A percentile compares a stretch with the other conserved stretches of the same genome.
Conservation (phyloP, 2,888 invertebrate species). For the Trypoxylon attenuatum region DNA sequence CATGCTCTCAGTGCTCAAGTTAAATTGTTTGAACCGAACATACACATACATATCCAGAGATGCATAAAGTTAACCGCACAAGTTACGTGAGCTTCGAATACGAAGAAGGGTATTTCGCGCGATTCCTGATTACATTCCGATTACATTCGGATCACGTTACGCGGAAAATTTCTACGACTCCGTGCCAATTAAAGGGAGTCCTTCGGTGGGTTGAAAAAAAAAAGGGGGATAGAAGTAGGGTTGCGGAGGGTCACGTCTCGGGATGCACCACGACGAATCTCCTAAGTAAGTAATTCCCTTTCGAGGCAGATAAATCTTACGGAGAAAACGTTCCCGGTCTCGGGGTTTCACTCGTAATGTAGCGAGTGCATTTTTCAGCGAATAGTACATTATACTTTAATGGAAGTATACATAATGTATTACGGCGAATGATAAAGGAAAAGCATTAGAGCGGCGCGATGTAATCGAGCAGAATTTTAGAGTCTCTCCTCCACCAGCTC, state of each 20-base stretch:
- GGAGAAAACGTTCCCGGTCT: conserved; percentile 15
- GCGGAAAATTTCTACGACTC: conserved; percentile 3
- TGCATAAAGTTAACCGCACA: conserved; percentile 22
- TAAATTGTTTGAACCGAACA: conserved; percentile 36
- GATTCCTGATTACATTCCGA: conserved; percentile 22
- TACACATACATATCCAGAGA: too few relatives aligned
- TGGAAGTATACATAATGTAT: conserved; percentile 50
- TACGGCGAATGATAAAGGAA: conserved; percentile 42
- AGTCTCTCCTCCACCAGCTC: conserved; percentile 10
- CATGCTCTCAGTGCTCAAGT: conserved; percentile 24
- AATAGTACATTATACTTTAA: conserved; percentile 41
- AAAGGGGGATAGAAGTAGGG: background rate
- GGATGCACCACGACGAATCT: conserved; percentile 25
- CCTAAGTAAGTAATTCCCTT: conserved; percentile 37
- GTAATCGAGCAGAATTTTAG: conserved; percentile 45
- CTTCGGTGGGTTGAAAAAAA: background rate
- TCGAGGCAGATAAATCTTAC: conserved; percentile 39
- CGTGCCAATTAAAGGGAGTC: conserved; percentile 12
- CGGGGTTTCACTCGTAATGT: conserved; percentile 34
- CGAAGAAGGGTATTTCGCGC: conserved; percentile 29
- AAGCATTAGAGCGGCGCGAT: conserved; percentile 31
- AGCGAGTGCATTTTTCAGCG: conserved; percentile 24
- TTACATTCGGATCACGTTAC: conserved; percentile 29
- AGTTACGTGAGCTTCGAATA: conserved; percentile 17
- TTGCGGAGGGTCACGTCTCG: background rate